Base-by-base conservation (phyloP, 64 coral and sea anemone genomes). In the Pocillopora damicornis region DNA sequence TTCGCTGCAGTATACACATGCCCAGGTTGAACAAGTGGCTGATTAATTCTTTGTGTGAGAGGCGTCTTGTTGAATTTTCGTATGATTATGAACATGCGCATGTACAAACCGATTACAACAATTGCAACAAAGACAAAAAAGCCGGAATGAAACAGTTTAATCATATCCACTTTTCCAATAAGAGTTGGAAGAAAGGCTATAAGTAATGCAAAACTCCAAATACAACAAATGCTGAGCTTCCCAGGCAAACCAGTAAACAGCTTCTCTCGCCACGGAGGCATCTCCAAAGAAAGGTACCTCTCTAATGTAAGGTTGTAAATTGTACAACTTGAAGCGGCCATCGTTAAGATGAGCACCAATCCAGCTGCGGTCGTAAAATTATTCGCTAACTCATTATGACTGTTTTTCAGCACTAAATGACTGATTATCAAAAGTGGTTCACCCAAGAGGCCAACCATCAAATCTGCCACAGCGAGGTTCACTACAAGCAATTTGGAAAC, bases 401-500 rank as follows among this genome's bases (percentile, higher is more conserved):
- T 6, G 15, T 78, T 37, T 11, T 22, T 11, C 6, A 35, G 73
- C 23, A 79, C 63, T 91, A 88, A 96, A 71, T 92, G 91, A 8
- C 66, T 25, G 8, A 93, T 12, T 16, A 37, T 82, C 12, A 81
- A 83, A 9, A 96, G 60, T 11, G 88, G 87, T 60, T 93, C 91
- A 17, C 81, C 84, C n/a, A 89, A 18, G 22, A 96, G 16, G 0
- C 94, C 94, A 4, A 96, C 59, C 11, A 96, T 37, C 13, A 96
- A 69, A 20, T 96, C 94, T 77, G 75, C 77, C 14, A 86, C 37
- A 3, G 94, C 94, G 13, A 96, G 91, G 63, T 96, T 96, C 35
- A 91, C 60, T 1, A 96, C 81, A 35, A 96, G 61, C 13, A 67
- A 86, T 56, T 93, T 96, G 7, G 94, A 76, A 73, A 79, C 78